Evolutionary conservation across 1,140 invertebrate genomes (phyloP).

Genomic region (Anagrus nilaparvatae): DNA sequence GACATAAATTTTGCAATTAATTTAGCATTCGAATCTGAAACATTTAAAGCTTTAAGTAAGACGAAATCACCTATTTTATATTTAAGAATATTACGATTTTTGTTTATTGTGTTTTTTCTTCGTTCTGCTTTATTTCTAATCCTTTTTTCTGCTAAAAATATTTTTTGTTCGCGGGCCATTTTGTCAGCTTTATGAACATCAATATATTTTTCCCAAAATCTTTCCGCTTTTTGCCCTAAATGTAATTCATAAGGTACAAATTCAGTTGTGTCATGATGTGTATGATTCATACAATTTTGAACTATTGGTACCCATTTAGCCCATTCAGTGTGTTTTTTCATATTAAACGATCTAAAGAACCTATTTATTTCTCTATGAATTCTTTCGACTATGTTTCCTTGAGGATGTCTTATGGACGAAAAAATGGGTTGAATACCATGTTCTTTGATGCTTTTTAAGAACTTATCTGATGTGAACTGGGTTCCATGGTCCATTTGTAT

Average conservation of each 20-base stretch:
- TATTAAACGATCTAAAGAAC: neutral
- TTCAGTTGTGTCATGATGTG: neutral
- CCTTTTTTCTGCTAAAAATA: too few species aligned
- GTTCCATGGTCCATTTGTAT: neutral
- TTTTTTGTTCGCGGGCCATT: too few species aligned
- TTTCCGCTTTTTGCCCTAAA: too few species aligned
- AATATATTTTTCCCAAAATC: too few species aligned
- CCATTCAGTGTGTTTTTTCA: neutral
- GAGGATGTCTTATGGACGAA: constrained; percentile 3
- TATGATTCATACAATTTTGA: neutral
- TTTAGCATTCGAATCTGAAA: too few species aligned
- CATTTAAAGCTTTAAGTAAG: too few species aligned
- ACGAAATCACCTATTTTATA: too few species aligned
- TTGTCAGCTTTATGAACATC: too few species aligned
- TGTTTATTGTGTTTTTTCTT: too few species aligned
- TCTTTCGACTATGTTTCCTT: constrained; percentile 1
- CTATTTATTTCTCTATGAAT: neutral
- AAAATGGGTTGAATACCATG: neutral
- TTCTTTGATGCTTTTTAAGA: neutral
- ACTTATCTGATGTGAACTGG: neutral
- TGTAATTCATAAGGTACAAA: neutral
- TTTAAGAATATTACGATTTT: too few species aligned
- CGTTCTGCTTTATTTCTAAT: too few species aligned
- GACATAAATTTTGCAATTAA: too few species aligned
- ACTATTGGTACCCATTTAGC: neutral